A percentile compares a stretch with the other conserved stretches of the same genome.
phyloP scores from a whole-genome alignment of 1,140 invertebrate species.

The Caenorhabditis inopinata region DNA sequence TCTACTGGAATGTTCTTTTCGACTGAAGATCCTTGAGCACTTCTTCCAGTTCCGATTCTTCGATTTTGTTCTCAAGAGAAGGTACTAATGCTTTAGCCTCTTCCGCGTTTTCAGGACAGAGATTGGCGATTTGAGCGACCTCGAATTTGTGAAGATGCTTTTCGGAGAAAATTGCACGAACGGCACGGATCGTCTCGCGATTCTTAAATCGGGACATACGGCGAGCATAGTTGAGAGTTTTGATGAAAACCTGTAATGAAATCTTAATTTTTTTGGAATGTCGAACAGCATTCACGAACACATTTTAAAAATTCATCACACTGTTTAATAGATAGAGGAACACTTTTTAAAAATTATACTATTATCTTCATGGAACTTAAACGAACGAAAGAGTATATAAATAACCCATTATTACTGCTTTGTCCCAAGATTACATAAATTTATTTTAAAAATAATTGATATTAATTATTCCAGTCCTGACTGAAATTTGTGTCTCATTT shows the following conservation, averaged over 20 bases:
- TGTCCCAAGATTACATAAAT: too few species aligned
- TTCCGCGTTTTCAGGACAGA: slow-evolving; percentile 94
- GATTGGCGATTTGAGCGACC: slow-evolving; percentile 89
- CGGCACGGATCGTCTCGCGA: slow-evolving; percentile 91
- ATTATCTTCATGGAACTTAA: neutral
- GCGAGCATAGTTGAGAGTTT: slow-evolving; percentile 92
- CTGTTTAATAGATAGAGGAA: neutral
- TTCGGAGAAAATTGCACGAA: slow-evolving; percentile 76
- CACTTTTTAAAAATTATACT: neutral
- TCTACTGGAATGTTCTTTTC: slow-evolving; percentile 54
- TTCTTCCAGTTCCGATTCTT: slow-evolving; percentile 53
- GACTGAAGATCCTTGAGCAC: slow-evolving; percentile 47
- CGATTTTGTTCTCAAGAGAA: slow-evolving; percentile 62
- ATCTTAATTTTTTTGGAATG: too few species aligned
- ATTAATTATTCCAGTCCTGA: too few species aligned
- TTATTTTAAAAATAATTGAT: too few species aligned
- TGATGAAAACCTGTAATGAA: slow-evolving; percentile 80
- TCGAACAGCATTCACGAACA: too few species aligned
- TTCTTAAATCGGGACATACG: slow-evolving; percentile 90
- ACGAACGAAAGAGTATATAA: neutral
- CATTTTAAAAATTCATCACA: too few species aligned
- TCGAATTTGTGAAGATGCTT: slow-evolving; percentile 99
- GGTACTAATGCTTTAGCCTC: slow-evolving; percentile 95
- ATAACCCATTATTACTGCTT: neutral
- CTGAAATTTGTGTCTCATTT: too few species aligned